A percentile compares a stretch with the other conserved stretches of the same genome.
Evolutionary conservation across 1,140 invertebrate genomes (phyloP).

Genomic region (Drosophila kanapiae): DNA sequence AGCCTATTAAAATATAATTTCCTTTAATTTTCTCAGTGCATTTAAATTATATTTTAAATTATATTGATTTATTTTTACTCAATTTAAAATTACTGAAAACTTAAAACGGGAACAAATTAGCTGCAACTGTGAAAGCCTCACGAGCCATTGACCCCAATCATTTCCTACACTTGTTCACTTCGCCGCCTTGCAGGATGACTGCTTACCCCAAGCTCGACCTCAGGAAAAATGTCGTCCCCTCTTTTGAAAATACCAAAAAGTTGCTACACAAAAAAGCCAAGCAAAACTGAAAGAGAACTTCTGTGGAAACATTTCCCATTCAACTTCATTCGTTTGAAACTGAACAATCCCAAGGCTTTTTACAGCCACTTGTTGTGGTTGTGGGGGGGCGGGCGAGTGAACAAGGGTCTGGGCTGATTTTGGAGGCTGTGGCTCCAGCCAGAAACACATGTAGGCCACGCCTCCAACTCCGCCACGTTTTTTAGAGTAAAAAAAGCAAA

Average conservation of each 20-base stretch:
- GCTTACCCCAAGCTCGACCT: neutral
- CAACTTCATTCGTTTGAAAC: slow-evolving; percentile 58
- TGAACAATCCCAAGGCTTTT: slow-evolving; percentile 61
- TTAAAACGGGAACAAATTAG: slow-evolving; percentile 27
- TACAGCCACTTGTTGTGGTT: slow-evolving; percentile 69
- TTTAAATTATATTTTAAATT: neutral
- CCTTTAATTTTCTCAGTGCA: neutral
- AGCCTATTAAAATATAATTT: neutral
- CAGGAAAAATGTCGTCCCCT: slow-evolving; percentile 34
- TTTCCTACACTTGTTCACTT: slow-evolving; percentile 49
- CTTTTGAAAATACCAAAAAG: slow-evolving; percentile 42
- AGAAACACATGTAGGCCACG: slow-evolving; percentile 53
- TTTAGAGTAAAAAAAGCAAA: slow-evolving; percentile 27
- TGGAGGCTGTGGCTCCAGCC: slow-evolving; percentile 8
- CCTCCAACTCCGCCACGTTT: slow-evolving; percentile 10
- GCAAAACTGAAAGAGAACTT: slow-evolving; percentile 42
- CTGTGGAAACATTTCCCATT: slow-evolving; percentile 54
- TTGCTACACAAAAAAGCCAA: slow-evolving; percentile 33
- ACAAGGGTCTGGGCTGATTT: neutral
- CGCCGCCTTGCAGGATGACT: slow-evolving; percentile 34
- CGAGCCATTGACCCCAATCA: slow-evolving; percentile 66
- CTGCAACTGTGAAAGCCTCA: slow-evolving; percentile 34
- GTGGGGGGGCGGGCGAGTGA: neutral
- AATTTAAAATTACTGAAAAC: slow-evolving; percentile 1
- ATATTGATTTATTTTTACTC: neutral